Conservation (phyloP, 2,113 vertebrate species). For the Mystacornis crossleyi region DNA sequence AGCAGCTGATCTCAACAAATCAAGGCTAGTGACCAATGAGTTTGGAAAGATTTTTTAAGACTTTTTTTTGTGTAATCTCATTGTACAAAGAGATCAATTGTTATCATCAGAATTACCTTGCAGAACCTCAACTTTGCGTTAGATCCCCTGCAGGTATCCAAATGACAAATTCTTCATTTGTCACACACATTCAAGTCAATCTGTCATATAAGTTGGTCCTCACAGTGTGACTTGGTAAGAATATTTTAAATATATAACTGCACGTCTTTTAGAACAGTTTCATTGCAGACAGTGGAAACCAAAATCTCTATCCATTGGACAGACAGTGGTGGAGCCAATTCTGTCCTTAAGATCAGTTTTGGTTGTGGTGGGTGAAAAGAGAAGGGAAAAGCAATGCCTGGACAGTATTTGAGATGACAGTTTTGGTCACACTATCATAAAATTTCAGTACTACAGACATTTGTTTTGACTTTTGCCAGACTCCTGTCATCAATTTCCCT, state of each 20-base stretch:
- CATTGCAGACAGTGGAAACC: background rate
- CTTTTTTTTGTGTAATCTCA: background rate
- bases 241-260: background rate
- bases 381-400: background rate
- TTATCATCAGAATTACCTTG: background rate
- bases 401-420: background rate
- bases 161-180: background rate
- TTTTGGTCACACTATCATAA: background rate
- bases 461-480: background rate
- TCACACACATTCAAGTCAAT: background rate
- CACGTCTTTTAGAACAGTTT: background rate
- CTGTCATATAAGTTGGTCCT: background rate
- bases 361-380: background rate
- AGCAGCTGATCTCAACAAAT: background rate
- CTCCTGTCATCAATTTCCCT: background rate
- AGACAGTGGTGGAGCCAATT: background rate
- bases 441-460: background rate
- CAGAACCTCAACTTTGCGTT: background rate
- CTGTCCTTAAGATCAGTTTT: background rate
- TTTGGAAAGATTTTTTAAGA: background rate
- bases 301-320: fast-evolving
- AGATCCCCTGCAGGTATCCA: background rate
- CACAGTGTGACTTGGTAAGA: background rate
- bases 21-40: background rate
- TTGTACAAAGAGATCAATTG: background rate